Evolutionary conservation across 2,113 vertebrate genomes (phyloP), one percentile per base, ranked within the genome.

Genomic region (Opisthocomus hoazin): DNA sequence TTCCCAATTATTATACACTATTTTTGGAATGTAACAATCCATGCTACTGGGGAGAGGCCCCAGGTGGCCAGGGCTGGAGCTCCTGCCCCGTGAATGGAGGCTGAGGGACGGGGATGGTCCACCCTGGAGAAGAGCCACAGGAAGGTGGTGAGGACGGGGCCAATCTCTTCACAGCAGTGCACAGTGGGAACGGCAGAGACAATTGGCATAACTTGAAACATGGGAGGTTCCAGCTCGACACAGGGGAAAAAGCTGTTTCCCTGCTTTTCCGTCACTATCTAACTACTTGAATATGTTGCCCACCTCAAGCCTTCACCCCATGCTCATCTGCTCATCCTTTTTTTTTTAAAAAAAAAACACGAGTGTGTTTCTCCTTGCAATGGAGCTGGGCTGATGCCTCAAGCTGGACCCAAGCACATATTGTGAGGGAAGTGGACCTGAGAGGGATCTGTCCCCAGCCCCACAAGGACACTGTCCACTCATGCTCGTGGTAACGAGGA

Each of bases 401-500:
- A 39, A 83, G 36, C 22, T 65, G 45, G 22, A 51, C 15, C 29
- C 36, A 43, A 1, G 11, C 41, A 27, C 9, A 30, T 50, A 36
- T 75, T 43, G 5, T 3, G 13, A 27, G 77, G 29, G 16, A 69
- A 89, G 15, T 1, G 5, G 51, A 84, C n/a, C n/a, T n/a, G 27
- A 34, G 27, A 79, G 23, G 23, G 0, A 0, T 50, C 20, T 39
- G 45, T 69, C 66, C 41, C 37, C 45, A 81, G 64, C 34, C 30
- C 39, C 29, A 30, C 23, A 53, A 56, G 50, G 51, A 53, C 56
- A 53, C 36, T 36, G 16, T 29, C 54, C 13, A 6, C 36, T 82
- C 27, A 51, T 0, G 1, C 11, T 51, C 15, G 10, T 2, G 10
- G 1, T 64, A 46, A 46, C 0, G 1, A 48, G 30, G 45, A n/a